A percentile compares a stretch with the other conserved stretches of the same genome.
Conservation (phyloP, 2,888 invertebrate species). For the Cynaeus angustus region DNA sequence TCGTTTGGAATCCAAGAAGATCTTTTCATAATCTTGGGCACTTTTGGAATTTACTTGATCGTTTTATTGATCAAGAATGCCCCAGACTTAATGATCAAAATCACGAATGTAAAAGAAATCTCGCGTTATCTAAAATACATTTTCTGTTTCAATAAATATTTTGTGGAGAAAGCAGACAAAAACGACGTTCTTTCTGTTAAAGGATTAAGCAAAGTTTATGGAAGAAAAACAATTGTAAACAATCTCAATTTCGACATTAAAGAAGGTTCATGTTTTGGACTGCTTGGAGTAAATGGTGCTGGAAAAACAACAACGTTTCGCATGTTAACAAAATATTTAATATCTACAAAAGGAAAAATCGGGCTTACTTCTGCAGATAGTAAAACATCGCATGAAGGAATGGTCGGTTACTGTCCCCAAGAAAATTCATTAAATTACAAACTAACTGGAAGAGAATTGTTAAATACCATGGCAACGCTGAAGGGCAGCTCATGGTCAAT, state of each 20-base stretch:
- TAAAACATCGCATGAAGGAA: slow-evolving; percentile 80
- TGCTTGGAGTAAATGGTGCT: background rate
- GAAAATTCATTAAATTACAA: slow-evolving; percentile 86
- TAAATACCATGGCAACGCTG: slow-evolving; percentile 82
- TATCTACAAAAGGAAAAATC: background rate
- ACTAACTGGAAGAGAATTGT: slow-evolving; percentile 84
- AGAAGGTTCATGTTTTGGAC: slow-evolving; percentile 84
- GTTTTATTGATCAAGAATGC: background rate
- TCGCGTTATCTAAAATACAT: too few relatives aligned
- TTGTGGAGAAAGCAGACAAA: background rate
- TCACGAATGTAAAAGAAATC: background rate
- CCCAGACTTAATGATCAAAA: background rate
- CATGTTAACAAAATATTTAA: background rate
- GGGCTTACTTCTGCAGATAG: background rate
- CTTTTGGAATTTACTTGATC: slow-evolving; percentile 52
- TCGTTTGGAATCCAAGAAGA: slow-evolving; percentile 51
- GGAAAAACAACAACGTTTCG: background rate
- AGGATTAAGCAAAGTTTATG: slow-evolving; percentile 47
- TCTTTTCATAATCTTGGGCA: slow-evolving; percentile 56
- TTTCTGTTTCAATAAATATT: too few relatives aligned
- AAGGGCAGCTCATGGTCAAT: slow-evolving; percentile 76
- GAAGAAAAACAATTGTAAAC: slow-evolving; percentile 63
- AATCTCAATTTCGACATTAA: slow-evolving; percentile 81
- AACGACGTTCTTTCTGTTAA: slow-evolving; percentile 29
- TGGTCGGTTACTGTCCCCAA: slow-evolving; percentile 94